Evolutionary conservation across 2,888 invertebrate genomes (phyloP).

Genomic region (Aspidapion aeneum): DNA sequence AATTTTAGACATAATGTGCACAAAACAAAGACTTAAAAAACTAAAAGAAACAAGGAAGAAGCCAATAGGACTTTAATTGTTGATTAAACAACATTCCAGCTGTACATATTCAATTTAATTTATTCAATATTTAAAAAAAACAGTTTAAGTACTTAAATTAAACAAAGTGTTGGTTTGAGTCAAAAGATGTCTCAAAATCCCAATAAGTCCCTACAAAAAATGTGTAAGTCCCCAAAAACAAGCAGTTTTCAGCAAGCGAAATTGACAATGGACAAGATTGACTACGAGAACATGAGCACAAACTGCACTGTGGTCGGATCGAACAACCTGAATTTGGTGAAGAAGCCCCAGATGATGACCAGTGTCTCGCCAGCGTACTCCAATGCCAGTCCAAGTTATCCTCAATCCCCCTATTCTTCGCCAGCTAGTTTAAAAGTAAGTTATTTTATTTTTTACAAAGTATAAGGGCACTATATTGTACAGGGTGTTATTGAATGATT

Average conservation of each 20-base stretch:
- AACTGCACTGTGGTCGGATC: conserved; percentile 49
- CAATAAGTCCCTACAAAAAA: conserved; percentile 44
- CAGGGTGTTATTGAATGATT: no score
- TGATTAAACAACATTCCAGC: conserved; percentile 24
- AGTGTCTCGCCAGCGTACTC: conserved; percentile 45
- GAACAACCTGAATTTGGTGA: conserved; percentile 47
- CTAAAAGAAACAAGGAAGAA: background rate
- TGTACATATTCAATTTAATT: conserved; percentile 22
- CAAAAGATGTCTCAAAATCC: conserved; percentile 48
- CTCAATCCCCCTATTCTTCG: conserved; percentile 45
- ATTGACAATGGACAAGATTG: conserved; percentile 40
- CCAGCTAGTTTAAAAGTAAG: conserved; percentile 39
- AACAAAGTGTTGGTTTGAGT: conserved; percentile 29
- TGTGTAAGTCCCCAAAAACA: conserved; percentile 50
- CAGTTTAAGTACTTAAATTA: conserved; percentile 30
- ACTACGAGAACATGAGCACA: conserved; percentile 47
- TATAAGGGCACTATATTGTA: no score
- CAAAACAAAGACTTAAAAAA: background rate
- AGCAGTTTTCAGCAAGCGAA: conserved; percentile 30
- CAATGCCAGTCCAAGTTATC: conserved; percentile 39
- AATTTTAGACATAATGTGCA: background rate
- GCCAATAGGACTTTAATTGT: background rate
- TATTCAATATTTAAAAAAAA: conserved; percentile 17
- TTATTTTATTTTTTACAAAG: no score
- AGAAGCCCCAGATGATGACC: conserved; percentile 45